Base-by-base conservation (phyloP, 2,113 vertebrate species). In the Eudorcas thomsonii region DNA sequence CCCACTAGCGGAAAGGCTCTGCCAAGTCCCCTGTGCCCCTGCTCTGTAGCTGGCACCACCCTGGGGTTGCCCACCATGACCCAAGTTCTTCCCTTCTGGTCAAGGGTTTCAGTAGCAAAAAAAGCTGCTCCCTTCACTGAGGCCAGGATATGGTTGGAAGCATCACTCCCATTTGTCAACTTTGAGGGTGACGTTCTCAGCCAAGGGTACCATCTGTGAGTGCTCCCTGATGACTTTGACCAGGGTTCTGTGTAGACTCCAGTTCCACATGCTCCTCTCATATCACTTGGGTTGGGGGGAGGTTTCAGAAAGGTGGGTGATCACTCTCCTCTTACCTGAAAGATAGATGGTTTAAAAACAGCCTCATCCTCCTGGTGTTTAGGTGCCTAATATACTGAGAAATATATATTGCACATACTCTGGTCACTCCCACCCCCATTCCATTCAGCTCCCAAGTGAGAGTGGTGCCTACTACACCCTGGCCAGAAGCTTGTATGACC, bases 391-490 rank as follows among this genome's bases (percentile, higher is more conserved):
- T 71, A 39, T 12, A 71, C n/a, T 71, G 36, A 43, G 71, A 77
- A 77, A 26, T 77, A 33, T 77, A 77, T 43, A 43, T 43, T 43
- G 39, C 71, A 16, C 0, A 1, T 39, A 16, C 30, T n/a, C 2
- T 43, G 50, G 57, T 4, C 43, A 6, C 30, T 17, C 6, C 17
- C 21, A 9, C 10, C 21, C 17, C n/a, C 11, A 45, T 52, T 93
- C 6, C n/a, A 1, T 4, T 0, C n/a, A 36, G 33, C 7, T 78
- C 43, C 23, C 11, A 10, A 36, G 10, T 28, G 25, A 28, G 36
- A 59, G 23, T 0, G 8, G 26, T 26, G 14, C 13, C 45, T 39
- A 23, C 23, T n/a, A 7, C 36, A 52, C 9, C 50, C 1, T 1
- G 30, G 80, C n/a, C 33, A 33, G 36, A n/a, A n/a, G 33, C 64